Conservation (phyloP, 2,113 vertebrate species). For the Ailurus styani region DNA sequence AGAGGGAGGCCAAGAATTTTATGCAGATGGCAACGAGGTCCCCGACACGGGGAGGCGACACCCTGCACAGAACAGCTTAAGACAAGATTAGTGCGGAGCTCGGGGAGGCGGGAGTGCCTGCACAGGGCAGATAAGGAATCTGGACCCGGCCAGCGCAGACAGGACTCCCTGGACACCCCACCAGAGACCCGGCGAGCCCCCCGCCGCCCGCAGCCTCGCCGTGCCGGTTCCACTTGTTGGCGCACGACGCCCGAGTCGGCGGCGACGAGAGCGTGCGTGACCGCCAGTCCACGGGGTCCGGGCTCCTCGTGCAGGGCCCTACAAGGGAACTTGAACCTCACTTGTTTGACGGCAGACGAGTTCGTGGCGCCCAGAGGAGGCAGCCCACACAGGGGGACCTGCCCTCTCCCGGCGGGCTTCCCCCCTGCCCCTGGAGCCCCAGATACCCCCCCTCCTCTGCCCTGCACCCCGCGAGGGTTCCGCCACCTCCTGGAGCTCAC, state of each 20-base stretch:
- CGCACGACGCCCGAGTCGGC: not conserved
- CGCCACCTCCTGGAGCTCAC: accelerated
- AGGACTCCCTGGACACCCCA: not conserved
- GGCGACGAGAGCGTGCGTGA: accelerated
- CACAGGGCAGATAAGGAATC: constrained; percentile 12
- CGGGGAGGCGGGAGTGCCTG: not conserved
- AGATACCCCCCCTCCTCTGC: not conserved
- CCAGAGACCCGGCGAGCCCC: not conserved
- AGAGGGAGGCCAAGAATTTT: not conserved
- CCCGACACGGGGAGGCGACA: not conserved
- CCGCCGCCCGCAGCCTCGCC: not conserved
- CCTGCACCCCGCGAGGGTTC: accelerated
- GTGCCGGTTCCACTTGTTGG: accelerated
- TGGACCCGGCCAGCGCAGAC: not conserved
- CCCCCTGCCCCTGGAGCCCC: not conserved
- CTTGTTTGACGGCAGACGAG: not conserved
- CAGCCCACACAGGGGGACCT: not conserved
- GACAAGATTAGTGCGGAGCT: not conserved
- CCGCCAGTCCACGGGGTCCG: not conserved
- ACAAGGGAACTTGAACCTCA: not conserved
- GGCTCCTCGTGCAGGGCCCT: not conserved
- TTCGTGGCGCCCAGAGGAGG: too few relatives aligned
- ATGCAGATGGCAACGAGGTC: not conserved
- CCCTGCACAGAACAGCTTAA: constrained; percentile 11
- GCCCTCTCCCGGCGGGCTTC: not conserved